phyloP scores from a whole-genome alignment of 2,888 invertebrate genomes.

The Xanthia togata region DNA sequence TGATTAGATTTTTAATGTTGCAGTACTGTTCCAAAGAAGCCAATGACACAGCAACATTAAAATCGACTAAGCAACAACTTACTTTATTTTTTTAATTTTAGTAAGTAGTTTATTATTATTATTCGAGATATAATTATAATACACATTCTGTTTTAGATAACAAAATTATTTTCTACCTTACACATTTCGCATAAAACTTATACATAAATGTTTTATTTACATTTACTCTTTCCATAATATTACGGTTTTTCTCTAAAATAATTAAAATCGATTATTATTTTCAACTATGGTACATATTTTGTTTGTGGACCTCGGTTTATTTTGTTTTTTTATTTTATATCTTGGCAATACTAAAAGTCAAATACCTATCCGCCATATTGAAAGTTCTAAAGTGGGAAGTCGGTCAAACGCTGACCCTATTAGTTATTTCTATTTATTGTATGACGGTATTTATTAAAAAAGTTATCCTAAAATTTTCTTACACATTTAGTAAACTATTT shows the following conservation, averaged over 20 bases:
- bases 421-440: conserved; percentile 81
- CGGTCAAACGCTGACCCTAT: conserved; percentile 88
- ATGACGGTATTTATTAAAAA: conserved; percentile 76
- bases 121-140: background rate
- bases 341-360: conserved; percentile 82
- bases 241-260: conserved; percentile 18
- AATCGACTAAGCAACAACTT: conserved; percentile 28
- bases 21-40: conserved; percentile 64
- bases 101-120: background rate
- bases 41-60: conserved; percentile 45
- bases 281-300: background rate
- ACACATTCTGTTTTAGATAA: background rate
- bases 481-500: conserved; percentile 77
- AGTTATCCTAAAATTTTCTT: conserved; percentile 77
- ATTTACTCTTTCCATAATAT: background rate
- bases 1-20: conserved; percentile 73
- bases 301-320: background rate
- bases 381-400: conserved; percentile 87
- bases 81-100: background rate
- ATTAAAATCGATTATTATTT: background rate
- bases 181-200: background rate
- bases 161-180: background rate
- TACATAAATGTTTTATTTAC: too few relatives aligned
- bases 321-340: conserved; percentile 26
- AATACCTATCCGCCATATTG: conserved; percentile 88